Base-by-base conservation (phyloP, 2,888 invertebrate species). In the Lamellibrachia columna region DNA sequence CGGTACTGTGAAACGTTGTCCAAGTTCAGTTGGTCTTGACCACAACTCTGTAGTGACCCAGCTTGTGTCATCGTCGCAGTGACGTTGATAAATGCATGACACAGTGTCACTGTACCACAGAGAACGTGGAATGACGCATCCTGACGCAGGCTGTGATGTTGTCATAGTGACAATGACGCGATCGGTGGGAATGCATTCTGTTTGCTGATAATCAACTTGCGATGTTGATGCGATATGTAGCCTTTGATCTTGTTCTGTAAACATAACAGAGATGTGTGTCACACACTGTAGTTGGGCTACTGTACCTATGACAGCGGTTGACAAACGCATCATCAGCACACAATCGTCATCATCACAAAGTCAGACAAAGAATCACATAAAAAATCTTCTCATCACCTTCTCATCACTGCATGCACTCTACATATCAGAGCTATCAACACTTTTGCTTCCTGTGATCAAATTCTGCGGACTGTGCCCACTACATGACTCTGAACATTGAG, bases 131-230 rank as follows among this genome's bases (percentile, higher is more conserved):
- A 75, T 75, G 75, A 22, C 75, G 22, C 15, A 58, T 58, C 15
- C 8, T 58, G 58, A 58, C 58, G 58, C 15, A 91, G 40, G 22
- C 22, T 2, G 22, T 22, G 55, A 91, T 53, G 91, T 91, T 11
- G n/a, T 40, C 9, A 52, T 53, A 90, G 53, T 55, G 55, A 92
- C 91, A 93, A 53, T n/a, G 94, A 52, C 1, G 93, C 91, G 52
- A 97, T 95, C 2, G 96, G 95, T n/a, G 99, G 99, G 96, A 99
- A 99, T 1, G 99, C 98, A 97, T 98, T 99, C 96, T 98, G 98
- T 96, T 99, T 99, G 95, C 99, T 99, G 91, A 99, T 98, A 92
- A 99, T 99, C 93, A 99, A 97, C 97, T 99, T 99, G 96, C 99
- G 98, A 97, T 99, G 99, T 95, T 98, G 98, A 97, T 99, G 98